A percentile compares a stretch with the other conserved stretches of the same genome.
Conservation (phyloP, 2,113 vertebrate species). For the Xiphias gladius region DNA sequence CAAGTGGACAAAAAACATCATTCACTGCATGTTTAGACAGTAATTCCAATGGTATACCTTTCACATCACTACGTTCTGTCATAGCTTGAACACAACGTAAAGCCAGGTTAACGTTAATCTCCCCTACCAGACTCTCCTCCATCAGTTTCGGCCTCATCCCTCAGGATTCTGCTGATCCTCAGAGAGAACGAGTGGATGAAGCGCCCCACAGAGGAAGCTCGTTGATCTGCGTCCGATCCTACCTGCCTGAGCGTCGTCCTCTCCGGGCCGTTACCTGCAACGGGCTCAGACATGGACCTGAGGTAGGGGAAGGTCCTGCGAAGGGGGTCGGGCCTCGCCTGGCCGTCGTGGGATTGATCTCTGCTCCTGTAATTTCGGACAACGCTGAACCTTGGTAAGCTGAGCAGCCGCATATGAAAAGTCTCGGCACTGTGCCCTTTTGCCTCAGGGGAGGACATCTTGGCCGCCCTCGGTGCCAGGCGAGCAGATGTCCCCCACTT, state of each 20-base stretch:
- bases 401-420: conserved; percentile 13
- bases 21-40: too few species aligned
- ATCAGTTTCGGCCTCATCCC: conserved; percentile 14
- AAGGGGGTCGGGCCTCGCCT: conserved; percentile 1
- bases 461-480: not conserved
- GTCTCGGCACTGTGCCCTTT: not conserved
- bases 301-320: conserved; percentile 60
- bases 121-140: conserved; percentile 71
- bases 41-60: too few species aligned
- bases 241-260: conserved; percentile 26
- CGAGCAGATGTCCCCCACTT: conserved; percentile 51
- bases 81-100: not conserved
- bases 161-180: conserved; percentile 60
- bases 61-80: not conserved
- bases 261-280: not conserved
- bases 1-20: too few species aligned
- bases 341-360: not conserved
- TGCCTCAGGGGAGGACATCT: conserved; percentile 5
- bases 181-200: conserved; percentile 69
- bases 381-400: conserved; percentile 37
- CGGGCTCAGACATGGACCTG: conserved; percentile 75
- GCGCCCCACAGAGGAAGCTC: conserved; percentile 13
- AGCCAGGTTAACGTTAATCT: not conserved
- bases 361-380: not conserved
- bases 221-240: conserved; percentile 12